phyloP scores from a whole-genome alignment of 2,797 vertebrate species.

The Jordanella pulchra region DNA sequence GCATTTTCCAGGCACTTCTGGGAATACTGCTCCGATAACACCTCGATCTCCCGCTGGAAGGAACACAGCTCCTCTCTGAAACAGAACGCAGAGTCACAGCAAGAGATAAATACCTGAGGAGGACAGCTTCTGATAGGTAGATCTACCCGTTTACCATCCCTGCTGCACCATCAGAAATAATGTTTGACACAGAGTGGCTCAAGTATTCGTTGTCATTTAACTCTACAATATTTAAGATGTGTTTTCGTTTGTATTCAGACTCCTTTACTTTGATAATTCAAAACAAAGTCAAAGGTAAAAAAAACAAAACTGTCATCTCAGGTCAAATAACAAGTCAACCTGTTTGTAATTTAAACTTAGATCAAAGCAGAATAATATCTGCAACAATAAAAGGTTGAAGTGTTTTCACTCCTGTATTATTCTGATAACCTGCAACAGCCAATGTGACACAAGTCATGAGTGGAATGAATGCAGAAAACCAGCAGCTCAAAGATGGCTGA shows the following conservation, averaged over 20 bases:
- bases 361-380: not conserved
- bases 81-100: conserved; percentile 21
- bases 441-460: not conserved
- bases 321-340: too few species aligned
- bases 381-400: not conserved
- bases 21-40: conserved; percentile 86
- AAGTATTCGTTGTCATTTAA: not conserved
- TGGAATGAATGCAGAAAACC: not conserved
- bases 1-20: conserved; percentile 87
- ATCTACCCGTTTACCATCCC: too few species aligned
- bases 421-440: not conserved
- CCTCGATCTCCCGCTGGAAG: conserved; percentile 84
- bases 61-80: conserved; percentile 84
- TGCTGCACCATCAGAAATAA: not conserved
- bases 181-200: not conserved
- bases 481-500: not conserved
- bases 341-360: not conserved
- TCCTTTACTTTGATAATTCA: not conserved
- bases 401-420: not conserved
- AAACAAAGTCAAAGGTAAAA: not conserved
- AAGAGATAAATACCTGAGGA: not conserved
- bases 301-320: too few species aligned
- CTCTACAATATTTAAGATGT: not conserved
- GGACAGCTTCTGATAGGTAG: not conserved
- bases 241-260: not conserved